These are phyloP conservation scores for Gnathonemus echidnorhynchus DNA, from an alignment of 2,113 vertebrate genomes.

Conservation along the genomic window DNA sequence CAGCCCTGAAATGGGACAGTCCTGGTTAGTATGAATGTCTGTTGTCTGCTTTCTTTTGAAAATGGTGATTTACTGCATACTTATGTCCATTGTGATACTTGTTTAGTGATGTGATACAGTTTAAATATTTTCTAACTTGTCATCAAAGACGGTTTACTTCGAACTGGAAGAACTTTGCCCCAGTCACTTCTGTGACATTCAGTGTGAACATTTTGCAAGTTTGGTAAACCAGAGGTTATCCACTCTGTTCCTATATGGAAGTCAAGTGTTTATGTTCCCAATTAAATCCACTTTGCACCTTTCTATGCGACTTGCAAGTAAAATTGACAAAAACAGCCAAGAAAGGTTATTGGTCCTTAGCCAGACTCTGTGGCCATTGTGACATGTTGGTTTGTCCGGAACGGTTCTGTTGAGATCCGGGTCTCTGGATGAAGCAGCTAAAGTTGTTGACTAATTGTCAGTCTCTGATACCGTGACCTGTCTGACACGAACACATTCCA, in stretches of 20 bases:
- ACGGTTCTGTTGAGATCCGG: neutral
- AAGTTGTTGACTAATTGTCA: neutral
- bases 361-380: neutral
- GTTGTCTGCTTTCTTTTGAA: neutral
- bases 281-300: neutral
- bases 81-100: neutral
- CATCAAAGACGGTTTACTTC: neutral
- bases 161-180: neutral
- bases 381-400: neutral
- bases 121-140: neutral
- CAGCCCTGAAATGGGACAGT: slow-evolving; percentile 14
- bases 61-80: neutral
- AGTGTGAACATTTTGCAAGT: neutral
- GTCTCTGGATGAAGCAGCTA: neutral
- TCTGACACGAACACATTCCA: neutral
- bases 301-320: neutral
- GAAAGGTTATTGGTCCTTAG: neutral
- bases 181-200: neutral
- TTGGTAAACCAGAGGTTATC: neutral
- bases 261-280: neutral
- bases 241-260: neutral
- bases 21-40: slow-evolving; percentile 27
- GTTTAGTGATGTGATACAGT: neutral
- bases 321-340: neutral
- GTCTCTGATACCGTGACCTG: neutral